Evolutionary conservation across 2,797 vertebrate species (phyloP).

Genomic region (Acanthurus leucopareius): DNA sequence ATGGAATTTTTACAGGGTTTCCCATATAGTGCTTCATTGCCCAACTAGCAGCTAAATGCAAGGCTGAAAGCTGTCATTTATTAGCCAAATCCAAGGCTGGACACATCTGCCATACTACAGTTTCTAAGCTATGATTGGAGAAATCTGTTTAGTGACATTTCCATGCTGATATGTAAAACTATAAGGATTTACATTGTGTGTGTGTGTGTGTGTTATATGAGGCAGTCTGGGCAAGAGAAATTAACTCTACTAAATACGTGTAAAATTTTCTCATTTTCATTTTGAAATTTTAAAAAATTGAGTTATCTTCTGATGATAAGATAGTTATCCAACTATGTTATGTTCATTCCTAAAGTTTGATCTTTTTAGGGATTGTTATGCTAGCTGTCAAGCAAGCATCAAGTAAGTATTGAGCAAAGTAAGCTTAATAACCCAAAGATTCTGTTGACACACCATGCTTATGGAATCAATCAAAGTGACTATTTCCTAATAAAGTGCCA

Average conservation of each 20-base stretch:
- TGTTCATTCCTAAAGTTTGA: too few relatives aligned
- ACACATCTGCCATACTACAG: not conserved
- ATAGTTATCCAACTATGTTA: too few relatives aligned
- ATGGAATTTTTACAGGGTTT: not conserved
- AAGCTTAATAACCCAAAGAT: not conserved
- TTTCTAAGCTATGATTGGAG: not conserved
- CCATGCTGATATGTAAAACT: not conserved
- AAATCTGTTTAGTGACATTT: not conserved
- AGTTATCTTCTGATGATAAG: too few relatives aligned
- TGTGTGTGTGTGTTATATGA: not conserved
- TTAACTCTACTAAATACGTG: too few relatives aligned
- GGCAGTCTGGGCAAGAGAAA: too few relatives aligned
- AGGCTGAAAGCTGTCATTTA: too few relatives aligned
- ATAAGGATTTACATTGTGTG: not conserved
- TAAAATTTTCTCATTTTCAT: too few relatives aligned
- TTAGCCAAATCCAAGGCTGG: not conserved
- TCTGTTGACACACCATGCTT: not conserved
- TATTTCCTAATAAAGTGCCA: slow-evolving; percentile 6
- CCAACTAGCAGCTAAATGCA: not conserved
- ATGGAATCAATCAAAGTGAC: slow-evolving; percentile 6
- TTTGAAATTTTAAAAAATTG: too few relatives aligned
- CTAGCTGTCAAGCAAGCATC: too few relatives aligned
- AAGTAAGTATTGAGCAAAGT: too few relatives aligned
- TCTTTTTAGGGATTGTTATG: too few relatives aligned
- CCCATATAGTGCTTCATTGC: not conserved